A percentile compares a stretch with the other conserved stretches of the same genome.
phyloP scores from a whole-genome alignment of 2,113 vertebrate species.

The Oncorhynchus tshawytscha region DNA sequence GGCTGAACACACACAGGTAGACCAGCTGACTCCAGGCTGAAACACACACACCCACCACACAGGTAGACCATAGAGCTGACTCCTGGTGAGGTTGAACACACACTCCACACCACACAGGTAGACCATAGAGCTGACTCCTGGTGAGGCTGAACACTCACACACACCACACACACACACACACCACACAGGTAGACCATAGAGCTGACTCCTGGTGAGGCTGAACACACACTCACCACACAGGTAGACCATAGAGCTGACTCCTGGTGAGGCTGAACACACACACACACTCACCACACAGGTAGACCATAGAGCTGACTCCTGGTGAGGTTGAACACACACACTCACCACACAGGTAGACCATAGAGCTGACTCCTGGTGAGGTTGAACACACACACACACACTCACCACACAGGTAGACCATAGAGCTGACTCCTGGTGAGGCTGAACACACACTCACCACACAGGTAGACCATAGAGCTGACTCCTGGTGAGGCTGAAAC shows the following conservation, averaged over 20 bases:
- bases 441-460: conserved; percentile 79
- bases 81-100: conserved; percentile 81
- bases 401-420: conserved; percentile 38
- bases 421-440: too few species aligned
- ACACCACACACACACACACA: too few species aligned
- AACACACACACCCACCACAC: conserved; percentile 80
- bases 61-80: conserved; percentile 96
- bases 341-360: too few species aligned
- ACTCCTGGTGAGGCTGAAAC: too few species aligned
- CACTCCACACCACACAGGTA: too few species aligned
- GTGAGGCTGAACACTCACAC: too few species aligned
- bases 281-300: conserved; percentile 87
- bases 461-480: too few species aligned
- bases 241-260: conserved; percentile 94
- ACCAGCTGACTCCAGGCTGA: conserved; percentile 87
- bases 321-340: conserved; percentile 82
- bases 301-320: conserved; percentile 92
- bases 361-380: too few species aligned
- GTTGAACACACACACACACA: too few species aligned
- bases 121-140: too few species aligned
- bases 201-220: too few species aligned
- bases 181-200: too few species aligned
- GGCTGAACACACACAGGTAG: conserved; percentile 84
- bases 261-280: conserved; percentile 75
- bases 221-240: conserved; percentile 54